A percentile compares a stretch with the other conserved stretches of the same genome.
Conservation (phyloP, 2,113 vertebrate genomes). For the Cyanocitta stelleri region DNA sequence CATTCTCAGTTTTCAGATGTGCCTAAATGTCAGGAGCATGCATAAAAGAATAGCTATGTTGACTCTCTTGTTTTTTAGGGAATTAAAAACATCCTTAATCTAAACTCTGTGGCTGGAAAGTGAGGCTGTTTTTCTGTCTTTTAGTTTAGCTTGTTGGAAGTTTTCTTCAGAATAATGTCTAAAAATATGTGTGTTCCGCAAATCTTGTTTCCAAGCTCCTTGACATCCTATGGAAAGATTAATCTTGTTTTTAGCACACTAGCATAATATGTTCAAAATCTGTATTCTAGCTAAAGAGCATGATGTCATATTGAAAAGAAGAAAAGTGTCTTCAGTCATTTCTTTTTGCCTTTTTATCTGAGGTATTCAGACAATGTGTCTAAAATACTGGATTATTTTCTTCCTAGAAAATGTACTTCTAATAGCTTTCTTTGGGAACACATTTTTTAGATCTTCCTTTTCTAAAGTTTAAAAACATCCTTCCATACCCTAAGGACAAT, state of each 20-base stretch:
- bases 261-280: neutral
- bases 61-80: neutral
- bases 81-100: neutral
- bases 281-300: neutral
- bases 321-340: neutral
- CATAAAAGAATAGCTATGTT: neutral
- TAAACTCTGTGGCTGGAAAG: neutral
- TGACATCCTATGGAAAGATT: neutral
- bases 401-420: neutral
- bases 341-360: neutral
- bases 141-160: neutral
- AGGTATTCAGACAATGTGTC: neutral
- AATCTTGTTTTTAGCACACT: neutral
- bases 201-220: neutral
- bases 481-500: neutral
- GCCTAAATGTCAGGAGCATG: neutral
- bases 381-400: neutral
- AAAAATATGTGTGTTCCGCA: neutral
- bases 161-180: neutral
- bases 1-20: neutral
- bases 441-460: neutral
- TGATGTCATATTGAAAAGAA: neutral
- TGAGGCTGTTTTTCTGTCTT: neutral
- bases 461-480: neutral
- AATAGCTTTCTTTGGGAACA: neutral